Conservation (phyloP, 2,113 vertebrate genomes). For the Tychaedon coryphoeus region DNA sequence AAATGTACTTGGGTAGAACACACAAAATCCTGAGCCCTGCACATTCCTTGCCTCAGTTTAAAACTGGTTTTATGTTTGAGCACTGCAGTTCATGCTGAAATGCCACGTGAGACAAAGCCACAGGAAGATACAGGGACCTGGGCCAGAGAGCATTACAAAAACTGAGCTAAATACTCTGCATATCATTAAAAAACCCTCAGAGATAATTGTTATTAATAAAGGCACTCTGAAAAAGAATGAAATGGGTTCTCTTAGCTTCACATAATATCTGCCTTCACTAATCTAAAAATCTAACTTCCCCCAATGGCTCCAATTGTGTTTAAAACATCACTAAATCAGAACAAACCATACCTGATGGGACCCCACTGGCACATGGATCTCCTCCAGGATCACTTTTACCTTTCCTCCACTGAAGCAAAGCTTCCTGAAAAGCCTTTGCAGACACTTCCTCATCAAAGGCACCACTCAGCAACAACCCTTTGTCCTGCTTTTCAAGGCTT, state of each 20-base stretch:
- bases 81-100: neutral
- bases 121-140: neutral
- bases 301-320: neutral
- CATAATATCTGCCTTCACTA: neutral
- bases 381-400: neutral
- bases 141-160: neutral
- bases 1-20: neutral
- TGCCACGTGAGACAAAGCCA: neutral
- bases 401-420: constrained; percentile 77
- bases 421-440: constrained; percentile 79
- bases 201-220: neutral
- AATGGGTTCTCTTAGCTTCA: neutral
- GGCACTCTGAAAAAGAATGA: neutral
- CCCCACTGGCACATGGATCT: neutral
- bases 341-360: constrained; percentile 71
- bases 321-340: neutral
- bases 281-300: neutral
- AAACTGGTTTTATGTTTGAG: neutral
- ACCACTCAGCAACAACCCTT: constrained; percentile 64
- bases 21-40: neutral
- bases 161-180: neutral
- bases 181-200: rapidly evolving
- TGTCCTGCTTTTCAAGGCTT: neutral
- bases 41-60: neutral
- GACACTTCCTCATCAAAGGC: constrained; percentile 79